Evolutionary conservation across 2,888 invertebrate species (phyloP), one percentile per base, ranked within the genome.

Genomic region (Drosophila cracens): DNA sequence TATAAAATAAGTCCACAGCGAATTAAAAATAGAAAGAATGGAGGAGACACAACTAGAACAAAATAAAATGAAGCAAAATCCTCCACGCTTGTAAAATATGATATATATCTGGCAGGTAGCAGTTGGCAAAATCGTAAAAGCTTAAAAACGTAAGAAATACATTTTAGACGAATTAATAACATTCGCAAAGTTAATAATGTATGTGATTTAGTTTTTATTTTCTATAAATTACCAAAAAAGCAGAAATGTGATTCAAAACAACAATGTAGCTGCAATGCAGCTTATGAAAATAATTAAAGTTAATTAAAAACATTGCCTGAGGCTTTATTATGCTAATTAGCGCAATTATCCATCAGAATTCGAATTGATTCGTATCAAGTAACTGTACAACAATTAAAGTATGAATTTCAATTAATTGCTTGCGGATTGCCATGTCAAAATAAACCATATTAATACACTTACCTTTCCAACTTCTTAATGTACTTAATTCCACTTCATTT

Each of bases 1-100:
- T 75, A 70, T 73, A 76, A 68, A 53, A 68, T 51, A 65, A 54
- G 53, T 71, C 31, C 57, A 46, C 54, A 48, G 73, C 53, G 81
- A 83, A 74, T 81, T 64, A 81, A 63, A 79, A 72, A 53, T 49
- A 54, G 2, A 48, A 51, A 25, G 48, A 51, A 49, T 54, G 48
- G 18, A 21, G 25, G 10, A 31, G 10, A 31, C 54, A 27, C 38
- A 65, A 34, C 18, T 33, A 10, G 57, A 34, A 38, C 2, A 13
- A 1, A 21, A 27, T 34, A 52, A 74, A 63, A 52, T 56, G 2
- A 25, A 46, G 8, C 8, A 16, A 25, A 25, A 25, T 25, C 46
- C 4, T 2, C 25, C 25, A 2, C 25, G 46, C 25, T 25, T 46
- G 25, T 54, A 18, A 54, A 13, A 54, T 27, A 36, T 54, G 49